phyloP scores from a whole-genome alignment of 2,797 vertebrate genomes.

The Hoplostethus atlanticus region DNA sequence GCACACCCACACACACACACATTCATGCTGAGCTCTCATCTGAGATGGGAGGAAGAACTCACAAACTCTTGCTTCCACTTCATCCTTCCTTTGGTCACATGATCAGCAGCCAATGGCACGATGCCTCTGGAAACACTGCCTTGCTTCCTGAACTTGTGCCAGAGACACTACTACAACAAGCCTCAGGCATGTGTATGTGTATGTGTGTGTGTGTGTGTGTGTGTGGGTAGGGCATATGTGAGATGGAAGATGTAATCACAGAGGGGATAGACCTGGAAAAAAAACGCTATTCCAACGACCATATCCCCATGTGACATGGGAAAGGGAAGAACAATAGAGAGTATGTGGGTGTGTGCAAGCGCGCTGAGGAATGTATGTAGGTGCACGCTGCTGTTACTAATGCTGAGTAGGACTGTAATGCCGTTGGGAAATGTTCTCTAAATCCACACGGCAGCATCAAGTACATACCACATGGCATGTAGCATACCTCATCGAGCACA shows the following conservation, averaged over 20 bases:
- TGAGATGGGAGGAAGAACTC: constrained; percentile 47
- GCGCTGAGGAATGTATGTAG: constrained; percentile 67
- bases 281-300: constrained; percentile 25
- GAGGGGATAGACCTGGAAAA: constrained; percentile 41
- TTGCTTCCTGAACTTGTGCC: constrained; percentile 56
- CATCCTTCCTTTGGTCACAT: constrained; percentile 52
- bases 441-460: constrained; percentile 13
- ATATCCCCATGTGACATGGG: constrained; percentile 46
- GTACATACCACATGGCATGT: constrained; percentile 13
- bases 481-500: constrained; percentile 1
- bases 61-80: constrained; percentile 48
- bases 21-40: constrained; percentile 22
- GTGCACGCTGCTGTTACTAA: constrained; percentile 47
- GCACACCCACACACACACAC: constrained; percentile 7
- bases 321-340: constrained; percentile 67
- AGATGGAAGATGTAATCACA: constrained; percentile 50
- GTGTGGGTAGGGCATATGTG: constrained; percentile 30
- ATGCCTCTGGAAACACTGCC: constrained; percentile 24
- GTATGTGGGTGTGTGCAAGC: constrained; percentile 61
- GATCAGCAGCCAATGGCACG: constrained; percentile 52
- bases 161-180: constrained; percentile 41
- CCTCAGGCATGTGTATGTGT: constrained; percentile 34
- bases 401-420: constrained; percentile 24
- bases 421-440: constrained; percentile 38
- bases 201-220: constrained; percentile 8